Evolutionary conservation across 2,113 vertebrate species (phyloP), one percentile per base, ranked within the genome.

Genomic region (Amblyornis subalaris): DNA sequence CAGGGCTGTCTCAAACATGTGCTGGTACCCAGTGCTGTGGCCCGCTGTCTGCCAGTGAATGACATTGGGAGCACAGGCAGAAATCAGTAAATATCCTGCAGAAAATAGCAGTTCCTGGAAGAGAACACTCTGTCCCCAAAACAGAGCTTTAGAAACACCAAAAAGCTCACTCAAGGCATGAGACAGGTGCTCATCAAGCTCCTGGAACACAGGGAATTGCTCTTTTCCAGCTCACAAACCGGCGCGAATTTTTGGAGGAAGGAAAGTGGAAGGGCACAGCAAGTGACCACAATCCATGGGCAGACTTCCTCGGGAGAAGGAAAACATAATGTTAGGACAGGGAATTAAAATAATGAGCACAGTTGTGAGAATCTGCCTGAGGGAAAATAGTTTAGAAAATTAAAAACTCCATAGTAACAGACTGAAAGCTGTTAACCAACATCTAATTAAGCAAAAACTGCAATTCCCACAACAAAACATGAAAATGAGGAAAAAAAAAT

Each of bases 321-420:
- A 50, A 38, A 57, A 2, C 14, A 12, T 15, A 12, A 13, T 3
- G 17, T 67, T 31, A 48, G 58, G 73, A 60, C 6, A 42, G 23
- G 7, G 35, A 73, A 54, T 89, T 21, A 47, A 91, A 95, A 76
- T 25, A 82, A 54, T 3, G 26, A 86, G 72, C 25, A 6, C 35
- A 14, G 55, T 55, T 61, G 55, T 57, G 82, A 85, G 62, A 92
- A 78, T 65, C 45, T 64, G 80, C 94, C 72, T 0, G 2, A 73
- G 76, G 90, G 72, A 88, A 93, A 77, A 74, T 40, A 82, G 51
- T 81, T 89, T 10, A 75, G 85, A 77, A 95, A 87, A 95, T 93
- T 53, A 78, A 90, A 93, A 95, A 57, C 67, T 81, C 65, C 36
- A 36, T 8, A 79, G 69, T 57, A 87, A 88, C 44, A 48, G n/a